Base-by-base conservation (phyloP, 2,888 invertebrate species). In the Pharmacophagus antenor region DNA sequence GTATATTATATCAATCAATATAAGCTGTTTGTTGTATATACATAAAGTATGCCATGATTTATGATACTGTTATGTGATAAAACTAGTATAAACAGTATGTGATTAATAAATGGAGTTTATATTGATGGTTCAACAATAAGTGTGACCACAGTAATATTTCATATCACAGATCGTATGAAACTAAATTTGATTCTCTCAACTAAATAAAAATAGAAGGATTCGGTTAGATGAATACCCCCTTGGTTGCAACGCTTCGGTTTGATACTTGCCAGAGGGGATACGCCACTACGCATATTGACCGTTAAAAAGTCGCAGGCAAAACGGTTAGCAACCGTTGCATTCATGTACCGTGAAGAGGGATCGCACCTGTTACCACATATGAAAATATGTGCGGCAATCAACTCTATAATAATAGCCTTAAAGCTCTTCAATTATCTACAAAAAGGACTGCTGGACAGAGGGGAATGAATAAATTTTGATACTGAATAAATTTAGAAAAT, bases 271-370 rank as follows among this genome's bases (percentile, higher is more conserved):
- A 6, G 53, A 57, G 56, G 61, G 37, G 61, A 56, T 53, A 48
- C 52, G 42, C 25, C 48, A 17, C 31, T 21, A 63, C 55, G 59
- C 65, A 67, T 67, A 67, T 62, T 64, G 68, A 68, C 70, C 65
- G 64, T 68, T 68, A 69, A 65, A 69, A 67, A 67, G 63, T 65
- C 64, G 64, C 68, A 66, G 66, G 72, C 66, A 69, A 80, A 83
- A 81, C 86, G 82, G 85, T 80, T 79, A 72, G 63, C 71, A 80
- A 76, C 88, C 84, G 88, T 87, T 88, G 76, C 63, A 74, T 63
- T 65, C 85, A 85, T 68, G 63, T 61, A 83, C 74, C 88, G 88
- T 88, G 85, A 88, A 87, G 74, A 71, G 70, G 71, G 62, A 59
- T 67, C 61, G 69, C 85, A 85, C 80, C 85, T 85, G 85, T 81